Evolutionary conservation across 35 echinoderm and acorn worm genomes (phyloP).

Genomic region (Patiria miniata): DNA sequence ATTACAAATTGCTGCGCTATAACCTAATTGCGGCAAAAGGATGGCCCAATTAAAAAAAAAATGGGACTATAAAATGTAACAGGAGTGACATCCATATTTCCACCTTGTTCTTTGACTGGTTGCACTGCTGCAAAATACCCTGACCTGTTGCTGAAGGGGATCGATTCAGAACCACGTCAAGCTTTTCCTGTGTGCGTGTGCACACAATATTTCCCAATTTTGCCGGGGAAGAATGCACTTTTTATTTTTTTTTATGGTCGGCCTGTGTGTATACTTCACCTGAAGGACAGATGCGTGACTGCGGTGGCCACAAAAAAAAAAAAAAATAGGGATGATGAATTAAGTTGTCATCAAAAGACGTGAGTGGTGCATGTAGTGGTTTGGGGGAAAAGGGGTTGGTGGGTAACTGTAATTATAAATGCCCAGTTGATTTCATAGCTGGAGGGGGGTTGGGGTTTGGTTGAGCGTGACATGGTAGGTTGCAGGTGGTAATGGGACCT

Average conservation of each 20-base stretch:
- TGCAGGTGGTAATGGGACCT: constrained; percentile 15
- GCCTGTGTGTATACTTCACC: too few relatives aligned
- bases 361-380: background rate
- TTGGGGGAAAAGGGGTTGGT: background rate
- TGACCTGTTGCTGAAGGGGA: constrained; percentile 10
- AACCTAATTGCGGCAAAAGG: constrained; percentile 11
- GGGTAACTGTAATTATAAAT: constrained; percentile 1
- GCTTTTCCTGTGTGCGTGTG: too few relatives aligned
- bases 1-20: background rate
- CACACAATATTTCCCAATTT: too few relatives aligned
- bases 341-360: background rate
- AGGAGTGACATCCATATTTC: background rate
- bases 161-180: background rate
- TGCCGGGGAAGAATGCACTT: too few relatives aligned
- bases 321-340: background rate
- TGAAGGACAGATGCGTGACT: background rate
- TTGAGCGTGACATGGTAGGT: background rate
- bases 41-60: background rate
- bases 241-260: too few relatives aligned
- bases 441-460: background rate
- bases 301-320: background rate
- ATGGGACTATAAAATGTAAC: background rate
- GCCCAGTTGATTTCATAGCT: background rate
- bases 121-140: background rate
- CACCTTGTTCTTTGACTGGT: background rate